phyloP scores from a whole-genome alignment of 2,797 vertebrate species.

The Sebastes flavidus region DNA sequence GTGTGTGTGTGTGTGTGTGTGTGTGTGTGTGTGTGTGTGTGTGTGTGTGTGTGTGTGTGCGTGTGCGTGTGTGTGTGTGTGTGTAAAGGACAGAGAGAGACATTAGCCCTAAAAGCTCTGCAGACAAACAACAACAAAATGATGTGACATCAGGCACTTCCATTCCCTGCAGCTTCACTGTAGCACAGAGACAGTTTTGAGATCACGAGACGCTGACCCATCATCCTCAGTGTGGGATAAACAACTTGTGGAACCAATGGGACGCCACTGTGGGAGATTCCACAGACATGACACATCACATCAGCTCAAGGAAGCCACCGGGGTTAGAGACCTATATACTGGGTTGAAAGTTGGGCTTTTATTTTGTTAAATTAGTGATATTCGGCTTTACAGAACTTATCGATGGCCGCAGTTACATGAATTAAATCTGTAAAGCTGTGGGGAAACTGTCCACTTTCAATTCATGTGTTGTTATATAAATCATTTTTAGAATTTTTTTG shows the following conservation, averaged over 20 bases:
- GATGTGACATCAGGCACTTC: constrained; percentile 69
- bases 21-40: not conserved
- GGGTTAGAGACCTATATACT: not conserved
- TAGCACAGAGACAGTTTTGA: constrained; percentile 33
- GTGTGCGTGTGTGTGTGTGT: not conserved
- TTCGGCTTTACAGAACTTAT: not conserved
- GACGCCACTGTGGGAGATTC: constrained; percentile 44
- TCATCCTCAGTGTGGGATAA: constrained; percentile 4
- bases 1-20: not conserved
- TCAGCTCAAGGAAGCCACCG: constrained; percentile 21
- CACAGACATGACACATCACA: constrained; percentile 47
- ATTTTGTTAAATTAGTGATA: not conserved
- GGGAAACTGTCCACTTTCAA: not conserved
- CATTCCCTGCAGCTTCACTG: constrained; percentile 52
- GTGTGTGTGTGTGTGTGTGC: constrained; percentile 2
- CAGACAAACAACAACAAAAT: constrained; percentile 40
- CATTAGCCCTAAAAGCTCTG: constrained; percentile 35
- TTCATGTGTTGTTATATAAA: not conserved
- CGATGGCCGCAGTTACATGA: too few species aligned
- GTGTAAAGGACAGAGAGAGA: not conserved
- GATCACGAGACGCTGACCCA: constrained; percentile 42
- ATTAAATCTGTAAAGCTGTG: not conserved
- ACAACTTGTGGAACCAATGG: constrained; percentile 14
- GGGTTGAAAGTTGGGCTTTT: not conserved
- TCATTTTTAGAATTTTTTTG: not conserved